Evolutionary conservation across 1,140 invertebrate genomes (phyloP), one percentile per base, ranked within the genome.

Genomic region (Brevipalpus yothersi): DNA sequence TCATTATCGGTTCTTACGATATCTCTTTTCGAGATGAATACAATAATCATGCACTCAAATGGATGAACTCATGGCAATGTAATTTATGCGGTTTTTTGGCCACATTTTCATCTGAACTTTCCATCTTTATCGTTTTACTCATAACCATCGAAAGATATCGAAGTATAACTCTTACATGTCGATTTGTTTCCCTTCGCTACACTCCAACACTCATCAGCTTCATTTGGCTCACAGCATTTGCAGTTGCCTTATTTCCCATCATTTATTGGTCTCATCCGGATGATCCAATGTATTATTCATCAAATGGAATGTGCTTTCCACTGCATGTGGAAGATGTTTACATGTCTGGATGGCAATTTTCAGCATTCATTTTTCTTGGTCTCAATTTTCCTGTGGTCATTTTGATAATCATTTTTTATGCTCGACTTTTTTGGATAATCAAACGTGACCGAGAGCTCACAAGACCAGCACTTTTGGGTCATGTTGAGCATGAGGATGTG

Each of bases 71-170:
- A 1, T 79, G 76, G 75, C 68, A 71, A 1, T 84, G 82, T 68
- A 79, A 76, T 0, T 64, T 75, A 7, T 70, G 77, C 39, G 82
- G 82, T 49, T 72, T 77, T 11, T 64, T 82, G 15, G 80, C 80
- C 1, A 81, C 83, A 69, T 77, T 75, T 15, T 82, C 81, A 1
- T 79, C 76, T 7, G 81, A 83, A 73, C 76, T 79, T 56, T 84
- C 82, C 0, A 77, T 86, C 64, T 68, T 85, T 11, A 81, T 85
- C 54, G 67, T 86, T 62, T 77, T 80, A 0, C 79, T 83, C 60
- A 82, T 86, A 74, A 83, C 83, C 1, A 67, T 85, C 55, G 83
- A 86, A 64, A 73, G 83, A 63, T 83, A 67, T 55, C 61, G 63
- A 21, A 64, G 62, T 41, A 66, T 67, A 17, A 62, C 61, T 12